Evolutionary conservation across 92 coral and sea anemone genomes (phyloP).

Genomic region (Porites evermanni): DNA sequence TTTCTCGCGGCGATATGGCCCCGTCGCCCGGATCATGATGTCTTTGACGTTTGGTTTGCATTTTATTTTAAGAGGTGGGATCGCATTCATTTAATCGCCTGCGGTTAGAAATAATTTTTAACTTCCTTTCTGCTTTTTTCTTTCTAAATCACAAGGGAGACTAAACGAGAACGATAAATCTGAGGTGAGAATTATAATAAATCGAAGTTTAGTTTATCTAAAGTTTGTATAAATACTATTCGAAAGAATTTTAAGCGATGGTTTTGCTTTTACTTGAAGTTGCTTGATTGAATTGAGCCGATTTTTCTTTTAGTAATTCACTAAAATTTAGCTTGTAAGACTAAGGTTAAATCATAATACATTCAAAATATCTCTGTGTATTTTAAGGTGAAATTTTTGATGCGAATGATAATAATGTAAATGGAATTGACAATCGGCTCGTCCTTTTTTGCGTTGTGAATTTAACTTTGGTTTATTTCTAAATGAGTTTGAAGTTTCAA

Average conservation of each 20-base stretch:
- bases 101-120: constrained; percentile 1
- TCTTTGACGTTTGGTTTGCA: constrained; percentile 37
- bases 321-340: too few relatives aligned
- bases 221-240: neutral
- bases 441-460: neutral
- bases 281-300: too few relatives aligned
- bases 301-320: too few relatives aligned
- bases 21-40: constrained; percentile 30
- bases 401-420: neutral
- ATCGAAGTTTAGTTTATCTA: neutral
- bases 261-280: neutral
- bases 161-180: constrained; percentile 1
- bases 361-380: neutral
- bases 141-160: constrained; percentile 1
- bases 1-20: constrained; percentile 11
- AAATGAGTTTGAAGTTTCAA: neutral
- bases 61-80: constrained; percentile 41
- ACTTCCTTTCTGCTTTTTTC: constrained; percentile 3
- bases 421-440: neutral
- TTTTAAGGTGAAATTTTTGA: neutral
- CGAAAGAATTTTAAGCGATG: neutral
- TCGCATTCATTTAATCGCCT: constrained; percentile 10
- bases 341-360: neutral
- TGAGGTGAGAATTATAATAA: constrained; percentile 20
- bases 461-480: neutral